phyloP scores from a whole-genome alignment of 2,797 vertebrate genomes.

The Parauchenoglanis punctatus region DNA sequence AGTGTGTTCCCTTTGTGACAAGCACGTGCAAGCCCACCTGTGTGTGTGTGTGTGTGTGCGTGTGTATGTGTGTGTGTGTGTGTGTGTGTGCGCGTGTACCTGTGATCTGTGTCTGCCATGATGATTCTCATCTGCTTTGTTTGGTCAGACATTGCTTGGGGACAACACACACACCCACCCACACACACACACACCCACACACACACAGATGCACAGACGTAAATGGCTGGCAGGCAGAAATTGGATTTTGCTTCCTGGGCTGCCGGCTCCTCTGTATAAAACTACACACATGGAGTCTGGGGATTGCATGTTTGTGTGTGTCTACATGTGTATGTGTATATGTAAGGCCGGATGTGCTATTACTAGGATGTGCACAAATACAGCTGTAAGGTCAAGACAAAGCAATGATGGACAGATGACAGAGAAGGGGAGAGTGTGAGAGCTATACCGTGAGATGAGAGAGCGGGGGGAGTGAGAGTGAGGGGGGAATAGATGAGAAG shows the following conservation, averaged over 20 bases:
- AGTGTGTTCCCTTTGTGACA: conserved; percentile 34
- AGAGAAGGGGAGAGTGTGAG: background rate
- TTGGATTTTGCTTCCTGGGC: conserved; percentile 54
- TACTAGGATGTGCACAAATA: background rate
- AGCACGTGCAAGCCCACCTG: conserved; percentile 27
- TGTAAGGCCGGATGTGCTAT: background rate
- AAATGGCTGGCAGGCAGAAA: conserved; percentile 58
- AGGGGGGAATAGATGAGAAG: background rate
- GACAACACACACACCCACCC: conserved; percentile 32
- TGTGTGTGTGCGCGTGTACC: conserved; percentile 9
- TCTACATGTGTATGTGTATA: background rate
- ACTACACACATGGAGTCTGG: background rate
- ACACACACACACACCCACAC: background rate
- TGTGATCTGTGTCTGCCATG: conserved; percentile 39
- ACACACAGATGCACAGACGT: conserved; percentile 19
- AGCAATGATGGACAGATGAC: conserved; percentile 26
- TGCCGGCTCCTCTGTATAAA: conserved; percentile 16
- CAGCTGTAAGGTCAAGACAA: conserved; percentile 25
- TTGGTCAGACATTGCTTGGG: conserved; percentile 46
- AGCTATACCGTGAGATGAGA: background rate
- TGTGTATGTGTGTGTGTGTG: conserved; percentile 11
- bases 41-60: conserved; percentile 23
- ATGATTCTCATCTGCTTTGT: conserved; percentile 47
- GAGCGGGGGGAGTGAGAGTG: background rate
- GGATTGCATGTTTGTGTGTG: conserved; percentile 13